Conservation (phyloP, 2,113 vertebrate genomes). For the Leptobrachium leishanense region DNA sequence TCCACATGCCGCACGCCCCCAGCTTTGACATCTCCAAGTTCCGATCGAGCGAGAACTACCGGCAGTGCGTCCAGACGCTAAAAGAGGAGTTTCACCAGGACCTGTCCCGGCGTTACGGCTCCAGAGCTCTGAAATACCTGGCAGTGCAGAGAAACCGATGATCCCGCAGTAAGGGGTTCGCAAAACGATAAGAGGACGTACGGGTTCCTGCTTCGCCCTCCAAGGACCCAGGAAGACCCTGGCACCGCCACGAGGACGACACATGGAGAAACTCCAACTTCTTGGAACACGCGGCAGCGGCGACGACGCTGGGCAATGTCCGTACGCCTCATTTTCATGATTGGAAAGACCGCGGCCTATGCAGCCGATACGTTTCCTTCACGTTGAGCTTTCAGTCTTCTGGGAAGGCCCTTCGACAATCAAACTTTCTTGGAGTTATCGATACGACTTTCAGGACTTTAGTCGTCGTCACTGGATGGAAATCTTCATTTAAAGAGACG, state of each 20-base stretch:
- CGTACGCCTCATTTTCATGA: too few relatives aligned
- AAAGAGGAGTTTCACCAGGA: conserved; percentile 97
- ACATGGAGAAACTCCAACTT: too few relatives aligned
- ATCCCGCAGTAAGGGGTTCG: not conserved
- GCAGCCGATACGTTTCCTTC: too few relatives aligned
- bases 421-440: not conserved
- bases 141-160: conserved; percentile 83
- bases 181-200: not conserved
- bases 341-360: too few relatives aligned
- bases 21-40: conserved; percentile 96
- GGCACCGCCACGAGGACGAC: not conserved
- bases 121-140: conserved; percentile 94
- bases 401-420: conserved; percentile 15
- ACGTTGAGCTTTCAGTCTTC: not conserved
- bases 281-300: too few relatives aligned
- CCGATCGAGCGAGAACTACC: conserved; percentile 83
- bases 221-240: not conserved
- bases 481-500: not conserved
- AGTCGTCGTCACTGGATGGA: conserved; percentile 26
- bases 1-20: conserved; percentile 94
- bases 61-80: conserved; percentile 82
- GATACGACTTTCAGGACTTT: not conserved
- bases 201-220: not conserved
- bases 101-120: conserved; percentile 85
- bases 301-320: too few relatives aligned